These are phyloP conservation scores for Heterodera filipjevi DNA, from an alignment of 2,888 invertebrate species.

Conservation along the genomic window DNA sequence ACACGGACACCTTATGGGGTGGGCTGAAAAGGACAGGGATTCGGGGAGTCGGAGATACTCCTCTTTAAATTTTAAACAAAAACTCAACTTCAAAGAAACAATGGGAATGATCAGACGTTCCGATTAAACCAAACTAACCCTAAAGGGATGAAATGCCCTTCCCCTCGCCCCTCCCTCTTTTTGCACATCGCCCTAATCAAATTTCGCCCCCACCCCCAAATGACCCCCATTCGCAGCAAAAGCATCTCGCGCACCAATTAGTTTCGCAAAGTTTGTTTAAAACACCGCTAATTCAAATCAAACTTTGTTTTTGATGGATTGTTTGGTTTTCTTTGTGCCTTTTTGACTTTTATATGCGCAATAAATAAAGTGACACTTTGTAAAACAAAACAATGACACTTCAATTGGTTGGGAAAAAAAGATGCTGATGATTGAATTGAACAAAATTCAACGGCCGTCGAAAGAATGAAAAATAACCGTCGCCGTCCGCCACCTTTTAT, in stretches of 20 bases:
- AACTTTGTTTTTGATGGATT: neutral
- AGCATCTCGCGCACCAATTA: neutral
- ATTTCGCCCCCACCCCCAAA: neutral
- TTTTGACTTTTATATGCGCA: neutral
- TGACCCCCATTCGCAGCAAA: neutral
- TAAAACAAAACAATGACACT: neutral
- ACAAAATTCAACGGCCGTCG: neutral
- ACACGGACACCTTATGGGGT: too few relatives aligned
- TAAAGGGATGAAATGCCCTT: too few relatives aligned
- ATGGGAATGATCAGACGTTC: too few relatives aligned
- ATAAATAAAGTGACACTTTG: neutral
- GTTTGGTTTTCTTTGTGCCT: neutral
- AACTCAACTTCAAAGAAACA: too few relatives aligned
- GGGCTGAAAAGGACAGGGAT: too few relatives aligned
- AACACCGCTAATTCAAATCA: neutral
- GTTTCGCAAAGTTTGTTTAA: neutral
- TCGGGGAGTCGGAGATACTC: too few relatives aligned
- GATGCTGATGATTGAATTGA: neutral
- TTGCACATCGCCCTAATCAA: neutral
- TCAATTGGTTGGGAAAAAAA: neutral
- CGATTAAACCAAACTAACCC: neutral
- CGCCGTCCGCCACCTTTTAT: neutral
- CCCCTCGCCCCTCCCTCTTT: too few relatives aligned
- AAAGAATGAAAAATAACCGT: neutral
- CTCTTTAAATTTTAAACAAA: too few relatives aligned